These are phyloP conservation scores for Acanthis flammea DNA, from an alignment of 2,797 vertebrate species.

Conservation along the genomic window DNA sequence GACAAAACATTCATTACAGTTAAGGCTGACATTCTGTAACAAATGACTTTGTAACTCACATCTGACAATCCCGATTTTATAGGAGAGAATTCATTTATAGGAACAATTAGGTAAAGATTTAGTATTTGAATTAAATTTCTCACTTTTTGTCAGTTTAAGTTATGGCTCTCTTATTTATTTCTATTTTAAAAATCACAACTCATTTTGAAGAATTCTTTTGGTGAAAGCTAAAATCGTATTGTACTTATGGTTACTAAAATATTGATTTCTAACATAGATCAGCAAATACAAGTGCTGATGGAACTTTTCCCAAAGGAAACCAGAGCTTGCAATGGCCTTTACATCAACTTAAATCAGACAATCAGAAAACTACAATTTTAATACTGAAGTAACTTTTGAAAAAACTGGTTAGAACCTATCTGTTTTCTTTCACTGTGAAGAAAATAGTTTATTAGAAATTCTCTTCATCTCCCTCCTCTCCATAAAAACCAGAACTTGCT, in stretches of 20 bases:
- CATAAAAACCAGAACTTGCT: background rate
- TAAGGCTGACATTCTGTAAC: background rate
- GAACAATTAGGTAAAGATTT: background rate
- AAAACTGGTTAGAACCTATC: background rate
- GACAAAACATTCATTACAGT: background rate
- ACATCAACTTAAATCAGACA: background rate
- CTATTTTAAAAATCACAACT: background rate
- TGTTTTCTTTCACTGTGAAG: background rate
- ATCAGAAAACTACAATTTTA: background rate
- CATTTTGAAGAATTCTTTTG: background rate
- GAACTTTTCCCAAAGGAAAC: constrained; percentile 9
- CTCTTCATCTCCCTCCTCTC: background rate
- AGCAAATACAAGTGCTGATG: background rate
- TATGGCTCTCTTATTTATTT: background rate
- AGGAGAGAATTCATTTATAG: background rate
- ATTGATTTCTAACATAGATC: background rate
- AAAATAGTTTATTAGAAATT: background rate
- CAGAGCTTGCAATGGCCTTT: background rate
- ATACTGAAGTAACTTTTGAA: background rate
- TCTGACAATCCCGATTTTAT: background rate
- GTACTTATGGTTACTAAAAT: background rate
- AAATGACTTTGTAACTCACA: background rate
- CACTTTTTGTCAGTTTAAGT: background rate
- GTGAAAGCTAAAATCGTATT: background rate
- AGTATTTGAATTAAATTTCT: background rate